These are phyloP conservation scores for Grantiella picta DNA, from an alignment of 2,113 vertebrate species.

Conservation along the genomic window DNA sequence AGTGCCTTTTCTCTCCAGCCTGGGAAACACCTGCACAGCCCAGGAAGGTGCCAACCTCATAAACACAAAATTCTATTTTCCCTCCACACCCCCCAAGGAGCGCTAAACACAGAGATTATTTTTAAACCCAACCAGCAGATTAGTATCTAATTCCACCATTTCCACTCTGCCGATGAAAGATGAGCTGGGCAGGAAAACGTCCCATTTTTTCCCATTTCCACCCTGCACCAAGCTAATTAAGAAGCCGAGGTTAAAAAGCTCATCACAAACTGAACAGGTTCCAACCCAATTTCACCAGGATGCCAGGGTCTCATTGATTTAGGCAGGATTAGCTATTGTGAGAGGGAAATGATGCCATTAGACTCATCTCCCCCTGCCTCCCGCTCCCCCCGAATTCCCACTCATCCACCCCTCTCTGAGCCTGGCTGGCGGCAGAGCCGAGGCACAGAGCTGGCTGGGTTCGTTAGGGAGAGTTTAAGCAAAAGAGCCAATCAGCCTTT, in stretches of 20 bases:
- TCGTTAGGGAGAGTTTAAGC: neutral
- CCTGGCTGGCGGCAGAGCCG: neutral
- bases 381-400: neutral
- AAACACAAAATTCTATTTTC: neutral
- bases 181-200: neutral
- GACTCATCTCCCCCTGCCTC: neutral
- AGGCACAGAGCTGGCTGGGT: neutral
- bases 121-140: slow-evolving; percentile 32
- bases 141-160: slow-evolving; percentile 27
- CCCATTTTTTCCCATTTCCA: slow-evolving; percentile 25
- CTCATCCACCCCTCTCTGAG: neutral
- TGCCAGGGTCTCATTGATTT: neutral
- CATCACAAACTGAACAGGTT: slow-evolving; percentile 60
- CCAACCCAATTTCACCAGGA: slow-evolving; percentile 32
- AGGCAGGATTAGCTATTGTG: slow-evolving; percentile 60
- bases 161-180: neutral
- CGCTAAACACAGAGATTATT: neutral
- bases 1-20: neutral
- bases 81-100: neutral
- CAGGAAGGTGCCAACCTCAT: neutral
- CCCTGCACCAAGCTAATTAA: slow-evolving; percentile 44
- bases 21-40: neutral
- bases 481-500: slow-evolving; percentile 40
- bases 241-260: slow-evolving; percentile 60
- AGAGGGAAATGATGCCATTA: slow-evolving; percentile 39